These are phyloP conservation scores for Hippocampus zosterae DNA, from an alignment of 2,113 vertebrate genomes.

Conservation along the genomic window DNA sequence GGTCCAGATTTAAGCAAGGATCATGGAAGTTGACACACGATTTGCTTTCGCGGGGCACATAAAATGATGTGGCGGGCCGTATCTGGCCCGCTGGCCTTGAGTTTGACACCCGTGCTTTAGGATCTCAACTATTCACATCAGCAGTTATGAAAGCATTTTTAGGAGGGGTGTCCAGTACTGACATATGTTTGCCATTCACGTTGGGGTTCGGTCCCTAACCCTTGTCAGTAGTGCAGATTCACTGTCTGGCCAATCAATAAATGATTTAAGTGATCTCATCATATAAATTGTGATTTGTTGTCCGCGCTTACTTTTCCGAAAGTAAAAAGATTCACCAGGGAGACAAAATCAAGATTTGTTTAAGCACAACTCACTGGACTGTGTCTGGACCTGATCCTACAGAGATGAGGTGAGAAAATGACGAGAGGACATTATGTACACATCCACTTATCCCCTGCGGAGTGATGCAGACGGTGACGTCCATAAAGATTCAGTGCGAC, in stretches of 20 bases:
- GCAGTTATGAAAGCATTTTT: too few species aligned
- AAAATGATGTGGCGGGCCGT: too few species aligned
- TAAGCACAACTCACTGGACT: background rate
- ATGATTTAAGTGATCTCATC: background rate
- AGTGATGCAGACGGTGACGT: constrained; percentile 38
- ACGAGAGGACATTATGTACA: background rate
- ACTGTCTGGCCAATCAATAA: background rate
- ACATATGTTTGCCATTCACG: too few species aligned
- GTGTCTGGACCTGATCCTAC: background rate
- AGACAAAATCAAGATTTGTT: background rate
- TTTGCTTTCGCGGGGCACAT: too few species aligned
- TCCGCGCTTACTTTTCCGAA: background rate
- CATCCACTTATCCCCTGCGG: constrained; percentile 19
- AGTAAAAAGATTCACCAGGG: background rate
- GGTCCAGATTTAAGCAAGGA: too few species aligned
- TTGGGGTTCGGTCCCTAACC: background rate
- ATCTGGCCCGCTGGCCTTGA: too few species aligned
- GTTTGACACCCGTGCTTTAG: background rate
- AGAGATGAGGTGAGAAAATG: background rate
- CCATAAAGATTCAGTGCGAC: constrained; percentile 46
- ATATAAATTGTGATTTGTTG: background rate
- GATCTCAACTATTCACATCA: background rate
- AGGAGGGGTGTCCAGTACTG: too few species aligned
- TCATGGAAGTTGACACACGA: too few species aligned
- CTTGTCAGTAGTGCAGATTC: background rate